phyloP scores from a whole-genome alignment of 2,888 invertebrate species.

The Caenorhabditis japonica region DNA sequence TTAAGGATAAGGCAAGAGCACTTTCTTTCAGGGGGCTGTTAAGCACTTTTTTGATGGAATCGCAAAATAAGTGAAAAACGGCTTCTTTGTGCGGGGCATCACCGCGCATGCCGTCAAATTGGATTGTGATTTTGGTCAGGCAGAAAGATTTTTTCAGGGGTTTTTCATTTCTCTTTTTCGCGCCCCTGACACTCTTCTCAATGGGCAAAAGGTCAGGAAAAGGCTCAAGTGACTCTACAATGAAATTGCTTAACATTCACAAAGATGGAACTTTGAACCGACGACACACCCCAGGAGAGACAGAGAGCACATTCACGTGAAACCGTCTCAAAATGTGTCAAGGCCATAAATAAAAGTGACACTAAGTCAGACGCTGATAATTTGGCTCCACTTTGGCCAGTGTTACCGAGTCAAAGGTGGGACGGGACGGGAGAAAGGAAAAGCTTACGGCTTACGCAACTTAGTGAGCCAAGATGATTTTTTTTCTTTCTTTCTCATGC shows the following conservation, averaged over 20 bases:
- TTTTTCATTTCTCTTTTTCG: constrained; percentile 26
- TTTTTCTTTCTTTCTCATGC: not conserved
- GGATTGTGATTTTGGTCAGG: constrained; percentile 21
- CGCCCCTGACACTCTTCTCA: constrained; percentile 12
- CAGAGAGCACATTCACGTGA: constrained; percentile 14
- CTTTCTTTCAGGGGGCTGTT: constrained; percentile 5
- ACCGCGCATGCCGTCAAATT: constrained; percentile 25
- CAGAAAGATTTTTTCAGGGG: not conserved
- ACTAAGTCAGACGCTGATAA: constrained; percentile 19
- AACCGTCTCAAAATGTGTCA: constrained; percentile 12
- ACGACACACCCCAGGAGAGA: not conserved
- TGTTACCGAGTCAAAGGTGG: constrained; percentile 20
- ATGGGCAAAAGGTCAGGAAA: constrained; percentile 30
- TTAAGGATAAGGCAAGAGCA: no score
- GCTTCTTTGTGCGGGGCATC: not conserved
- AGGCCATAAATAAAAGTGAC: constrained; percentile 31
- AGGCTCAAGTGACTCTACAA: constrained; percentile 42
- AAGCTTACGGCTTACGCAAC: not conserved
- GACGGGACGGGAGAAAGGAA: not conserved
- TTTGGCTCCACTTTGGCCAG: not conserved
- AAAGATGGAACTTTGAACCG: not conserved
- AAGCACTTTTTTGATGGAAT: constrained; percentile 18
- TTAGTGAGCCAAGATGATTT: constrained; percentile 5
- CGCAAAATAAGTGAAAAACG: no score
- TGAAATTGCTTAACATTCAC: no score